These are phyloP conservation scores for Rhopilema esculentum DNA, from an alignment of 30 jellyfish, hydroid and myxozoan genomes.

Conservation along the genomic window DNA sequence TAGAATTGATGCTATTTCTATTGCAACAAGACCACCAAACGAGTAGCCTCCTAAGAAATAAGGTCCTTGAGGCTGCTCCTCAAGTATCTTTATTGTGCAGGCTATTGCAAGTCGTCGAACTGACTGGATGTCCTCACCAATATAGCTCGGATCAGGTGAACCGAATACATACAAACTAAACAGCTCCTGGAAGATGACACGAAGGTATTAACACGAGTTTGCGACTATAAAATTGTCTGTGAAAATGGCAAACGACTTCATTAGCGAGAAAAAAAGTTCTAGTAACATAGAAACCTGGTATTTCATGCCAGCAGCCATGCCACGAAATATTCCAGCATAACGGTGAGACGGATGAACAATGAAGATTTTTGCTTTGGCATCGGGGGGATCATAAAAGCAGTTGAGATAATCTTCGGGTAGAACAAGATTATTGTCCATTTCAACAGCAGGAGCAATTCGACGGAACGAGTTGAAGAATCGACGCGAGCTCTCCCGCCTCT, in stretches of 20 bases:
- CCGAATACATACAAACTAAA: constrained; percentile 62
- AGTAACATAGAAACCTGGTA: constrained; percentile 39
- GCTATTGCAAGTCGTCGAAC: constrained; percentile 58
- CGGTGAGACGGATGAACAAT: constrained; percentile 69
- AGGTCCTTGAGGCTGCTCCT: constrained; percentile 60
- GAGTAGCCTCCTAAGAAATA: constrained; percentile 70
- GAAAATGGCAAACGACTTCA: not conserved
- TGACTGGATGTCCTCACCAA: constrained; percentile 55
- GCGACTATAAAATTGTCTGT: too few species aligned
- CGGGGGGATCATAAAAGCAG: constrained; percentile 45
- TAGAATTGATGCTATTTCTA: constrained; percentile 62
- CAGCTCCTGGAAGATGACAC: constrained; percentile 30
- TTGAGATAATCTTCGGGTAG: constrained; percentile 48
- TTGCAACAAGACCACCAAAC: constrained; percentile 44
- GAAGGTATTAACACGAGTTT: not conserved
- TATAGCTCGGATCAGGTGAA: constrained; percentile 58
- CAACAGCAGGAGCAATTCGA: not conserved
- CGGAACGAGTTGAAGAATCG: constrained; percentile 8
- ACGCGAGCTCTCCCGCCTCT: not conserved
- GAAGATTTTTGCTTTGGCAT: constrained; percentile 47
- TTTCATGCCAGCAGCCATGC: constrained; percentile 57
- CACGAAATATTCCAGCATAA: constrained; percentile 51
- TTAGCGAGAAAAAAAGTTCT: not conserved
- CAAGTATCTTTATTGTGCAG: constrained; percentile 8
- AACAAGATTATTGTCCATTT: not conserved